phyloP scores from a whole-genome alignment of 2,888 invertebrate genomes.

The Pantelozetes paolii region DNA sequence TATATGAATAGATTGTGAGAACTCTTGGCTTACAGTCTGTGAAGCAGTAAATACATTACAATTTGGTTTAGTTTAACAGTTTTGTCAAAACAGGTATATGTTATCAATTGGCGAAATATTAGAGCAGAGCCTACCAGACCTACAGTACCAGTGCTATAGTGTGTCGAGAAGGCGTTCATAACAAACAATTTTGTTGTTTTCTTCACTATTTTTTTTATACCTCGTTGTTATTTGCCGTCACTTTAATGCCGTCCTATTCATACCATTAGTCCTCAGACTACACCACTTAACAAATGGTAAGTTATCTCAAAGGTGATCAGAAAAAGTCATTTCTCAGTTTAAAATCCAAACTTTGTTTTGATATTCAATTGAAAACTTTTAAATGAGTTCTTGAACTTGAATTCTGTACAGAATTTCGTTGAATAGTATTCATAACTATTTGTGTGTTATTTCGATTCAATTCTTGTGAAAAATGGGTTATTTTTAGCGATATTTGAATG shows the following conservation, averaged over 20 bases:
- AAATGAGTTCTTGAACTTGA: no score
- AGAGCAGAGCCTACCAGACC: neutral
- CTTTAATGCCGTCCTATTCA: conserved; percentile 16
- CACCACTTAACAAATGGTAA: conserved; percentile 7
- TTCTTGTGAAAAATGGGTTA: no score
- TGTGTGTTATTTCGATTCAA: no score
- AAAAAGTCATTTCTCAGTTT: no score
- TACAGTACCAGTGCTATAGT: neutral
- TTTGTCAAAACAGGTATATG: conserved; percentile 35
- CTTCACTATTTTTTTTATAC: conserved; percentile 21
- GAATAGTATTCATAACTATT: no score
- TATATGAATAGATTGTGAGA: conserved; percentile 32
- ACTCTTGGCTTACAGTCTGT: conserved; percentile 29
- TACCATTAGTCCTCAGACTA: neutral
- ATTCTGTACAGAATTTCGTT: no score
- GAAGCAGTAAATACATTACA: conserved; percentile 32
- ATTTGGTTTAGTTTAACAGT: neutral
- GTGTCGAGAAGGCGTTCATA: neutral
- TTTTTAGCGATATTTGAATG: no score
- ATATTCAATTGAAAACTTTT: no score
- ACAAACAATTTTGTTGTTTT: conserved; percentile 24
- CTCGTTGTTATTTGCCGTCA: neutral
- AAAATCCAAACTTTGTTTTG: no score
- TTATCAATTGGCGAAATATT: neutral
- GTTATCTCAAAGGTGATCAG: neutral